Percentiles rank a stretch among this genome's conserved stretches.
phyloP scores from a whole-genome alignment of 2,113 vertebrate species.

The Mesocricetus auratus region DNA sequence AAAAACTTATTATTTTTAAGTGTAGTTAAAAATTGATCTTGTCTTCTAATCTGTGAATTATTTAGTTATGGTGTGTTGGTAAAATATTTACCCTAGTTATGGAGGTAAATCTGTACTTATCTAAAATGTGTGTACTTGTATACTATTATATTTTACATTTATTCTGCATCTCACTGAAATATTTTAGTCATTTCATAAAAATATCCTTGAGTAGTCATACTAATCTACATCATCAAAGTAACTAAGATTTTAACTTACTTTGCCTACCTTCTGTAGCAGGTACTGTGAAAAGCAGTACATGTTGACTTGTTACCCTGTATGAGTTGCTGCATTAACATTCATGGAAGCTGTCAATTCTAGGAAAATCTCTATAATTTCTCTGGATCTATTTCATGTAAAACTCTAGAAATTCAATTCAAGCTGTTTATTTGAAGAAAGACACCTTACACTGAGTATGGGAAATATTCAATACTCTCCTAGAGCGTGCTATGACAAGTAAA shows the following conservation, averaged over 20 bases:
- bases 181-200: background rate
- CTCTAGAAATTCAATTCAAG: conserved; percentile 29
- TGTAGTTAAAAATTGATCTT: background rate
- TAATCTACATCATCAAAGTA: background rate
- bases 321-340: conserved; percentile 35
- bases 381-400: conserved; percentile 29
- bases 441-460: background rate
- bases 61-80: background rate
- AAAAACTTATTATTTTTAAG: background rate
- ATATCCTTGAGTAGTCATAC: background rate
- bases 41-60: background rate
- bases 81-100: accelerated
- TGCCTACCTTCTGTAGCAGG: background rate
- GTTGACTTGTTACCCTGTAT: background rate
- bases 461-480: conserved; percentile 39
- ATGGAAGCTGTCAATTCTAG: conserved; percentile 6
- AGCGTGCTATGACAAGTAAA: conserved; percentile 44
- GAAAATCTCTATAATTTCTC: conserved; percentile 24
- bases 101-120: background rate
- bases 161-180: background rate
- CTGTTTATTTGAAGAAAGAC: conserved; percentile 49
- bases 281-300: conserved; percentile 19
- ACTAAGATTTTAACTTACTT: background rate
- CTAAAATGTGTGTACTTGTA: background rate
- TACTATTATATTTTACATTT: background rate